Evolutionary conservation across 53 echinoderm and acorn worm genomes (phyloP).

Genomic region (Apostichopus leukothele): DNA sequence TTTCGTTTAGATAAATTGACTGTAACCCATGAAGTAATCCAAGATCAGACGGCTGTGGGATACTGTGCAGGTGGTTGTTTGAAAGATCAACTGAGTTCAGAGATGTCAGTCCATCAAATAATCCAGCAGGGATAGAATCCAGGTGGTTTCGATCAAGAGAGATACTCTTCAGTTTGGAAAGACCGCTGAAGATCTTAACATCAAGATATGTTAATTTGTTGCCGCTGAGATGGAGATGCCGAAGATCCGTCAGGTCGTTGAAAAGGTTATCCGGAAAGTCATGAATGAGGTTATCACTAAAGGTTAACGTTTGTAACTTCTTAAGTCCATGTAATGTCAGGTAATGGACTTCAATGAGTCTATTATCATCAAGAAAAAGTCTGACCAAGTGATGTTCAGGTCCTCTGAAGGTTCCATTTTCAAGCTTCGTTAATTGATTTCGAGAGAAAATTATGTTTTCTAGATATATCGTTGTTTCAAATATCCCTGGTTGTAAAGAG

Average conservation of each 20-base stretch:
- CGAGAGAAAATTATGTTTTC: neutral
- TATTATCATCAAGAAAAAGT: neutral
- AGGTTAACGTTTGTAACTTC: neutral
- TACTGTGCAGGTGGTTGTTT: neutral
- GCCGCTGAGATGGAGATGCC: neutral
- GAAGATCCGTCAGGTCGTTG: neutral
- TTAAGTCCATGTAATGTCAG: neutral
- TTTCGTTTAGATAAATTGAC: neutral
- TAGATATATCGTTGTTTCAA: neutral
- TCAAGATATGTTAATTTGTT: neutral
- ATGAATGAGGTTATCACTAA: neutral
- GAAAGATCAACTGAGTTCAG: neutral
- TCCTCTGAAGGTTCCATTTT: conserved; percentile 12
- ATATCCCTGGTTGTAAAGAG: neutral
- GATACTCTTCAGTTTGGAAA: neutral
- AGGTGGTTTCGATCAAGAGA: neutral
- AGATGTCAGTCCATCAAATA: neutral
- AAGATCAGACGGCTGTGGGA: neutral
- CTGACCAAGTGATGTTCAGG: neutral
- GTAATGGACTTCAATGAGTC: no score
- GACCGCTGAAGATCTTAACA: neutral
- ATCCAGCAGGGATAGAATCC: neutral
- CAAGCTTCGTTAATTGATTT: conserved; percentile 8
- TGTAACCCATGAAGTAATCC: neutral
- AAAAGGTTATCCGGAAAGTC: neutral